Base-by-base conservation (phyloP, 1,140 invertebrate genomes). In the Helicoverpa armigera region DNA sequence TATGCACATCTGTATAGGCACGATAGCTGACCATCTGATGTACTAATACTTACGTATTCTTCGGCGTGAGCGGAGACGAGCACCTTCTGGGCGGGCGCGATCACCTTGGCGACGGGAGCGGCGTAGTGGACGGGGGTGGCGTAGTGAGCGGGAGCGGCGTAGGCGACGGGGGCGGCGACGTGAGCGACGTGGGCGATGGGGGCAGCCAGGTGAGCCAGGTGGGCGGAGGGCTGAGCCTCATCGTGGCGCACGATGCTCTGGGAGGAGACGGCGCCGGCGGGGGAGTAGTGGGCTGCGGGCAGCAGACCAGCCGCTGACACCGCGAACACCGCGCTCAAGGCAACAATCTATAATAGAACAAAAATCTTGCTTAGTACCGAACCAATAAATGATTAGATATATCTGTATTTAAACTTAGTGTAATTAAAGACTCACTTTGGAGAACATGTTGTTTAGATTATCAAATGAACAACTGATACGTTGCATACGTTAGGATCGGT, bases 211-310 rank as follows among this genome's bases (percentile, higher is more conserved):
- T 87, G 86, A 9, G 85, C 89, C 2, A 87, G 82, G 54, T 82
- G 75, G 35, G 86, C 78, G 50, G 86, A 77, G 83, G 88, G 77
- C 83, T 90, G 82, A 23, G 85, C 65, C 79, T 91, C 82, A 67
- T 93, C 92, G 60, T 93, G 91, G 29, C 92, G 89, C 54, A 92
- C 88, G 82, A 93, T 92, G 87, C 85, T 91, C 70, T 91, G 90
- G 13, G 92, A 93, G 51, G 91, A 92, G n/a, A 94, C 90, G 9
- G 89, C 89, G 1, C 85, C 86, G 0, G 90, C 89, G 16, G 89
- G 79, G 9, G 89, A 89, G 86, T 92, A 90, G 75, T 91, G 88
- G 0, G 81, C 86, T 61, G 85, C 85, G 50, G 91, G 84, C 61
- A 93, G 84, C 63, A 93, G 84, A 14, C 90, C 91, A 65, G 90